Conservation (phyloP, 1,140 invertebrate genomes). For the Pachyrhynchus sulphureomaculatus region DNA sequence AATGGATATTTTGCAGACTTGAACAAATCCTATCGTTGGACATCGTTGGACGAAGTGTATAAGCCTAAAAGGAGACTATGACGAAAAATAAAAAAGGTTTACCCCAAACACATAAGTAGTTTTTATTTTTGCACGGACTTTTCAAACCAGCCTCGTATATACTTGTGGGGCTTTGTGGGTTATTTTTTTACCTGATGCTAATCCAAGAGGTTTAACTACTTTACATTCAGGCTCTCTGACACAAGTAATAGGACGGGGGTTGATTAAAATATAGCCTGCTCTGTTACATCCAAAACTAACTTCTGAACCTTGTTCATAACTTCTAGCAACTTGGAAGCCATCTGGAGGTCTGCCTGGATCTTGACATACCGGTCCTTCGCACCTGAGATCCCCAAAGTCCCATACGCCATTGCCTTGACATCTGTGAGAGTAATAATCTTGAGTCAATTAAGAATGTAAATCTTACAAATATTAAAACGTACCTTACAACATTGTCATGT, state of each 20-base stretch:
- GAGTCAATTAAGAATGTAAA: no score
- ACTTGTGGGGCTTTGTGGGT: no score
- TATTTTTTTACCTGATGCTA: conserved; percentile 77
- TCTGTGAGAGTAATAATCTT: conserved; percentile 30
- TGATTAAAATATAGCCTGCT: conserved; percentile 91
- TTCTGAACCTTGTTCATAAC: conserved; percentile 91
- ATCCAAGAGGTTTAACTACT: conserved; percentile 86
- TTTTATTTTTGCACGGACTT: no score
- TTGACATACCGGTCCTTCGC: conserved; percentile 93
- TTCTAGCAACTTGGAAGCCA: conserved; percentile 83
- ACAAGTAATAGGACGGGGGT: conserved; percentile 86
- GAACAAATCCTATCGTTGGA: no score
- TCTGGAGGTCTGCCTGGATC: conserved; percentile 93
- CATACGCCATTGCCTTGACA: conserved; percentile 91
- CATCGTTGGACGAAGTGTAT: no score
- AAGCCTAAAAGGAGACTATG: no score
- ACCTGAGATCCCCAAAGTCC: conserved; percentile 95
- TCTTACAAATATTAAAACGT: neutral
- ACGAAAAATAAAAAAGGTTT: no score
- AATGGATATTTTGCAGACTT: no score
- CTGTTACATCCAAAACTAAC: conserved; percentile 87
- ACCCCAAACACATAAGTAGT: no score
- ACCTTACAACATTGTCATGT: conserved; percentile 86
- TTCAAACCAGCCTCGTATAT: no score
- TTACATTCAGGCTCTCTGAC: conserved; percentile 90